Evolutionary conservation across 1,140 invertebrate genomes (phyloP).

Genomic region (Aleiodes sp.): DNA sequence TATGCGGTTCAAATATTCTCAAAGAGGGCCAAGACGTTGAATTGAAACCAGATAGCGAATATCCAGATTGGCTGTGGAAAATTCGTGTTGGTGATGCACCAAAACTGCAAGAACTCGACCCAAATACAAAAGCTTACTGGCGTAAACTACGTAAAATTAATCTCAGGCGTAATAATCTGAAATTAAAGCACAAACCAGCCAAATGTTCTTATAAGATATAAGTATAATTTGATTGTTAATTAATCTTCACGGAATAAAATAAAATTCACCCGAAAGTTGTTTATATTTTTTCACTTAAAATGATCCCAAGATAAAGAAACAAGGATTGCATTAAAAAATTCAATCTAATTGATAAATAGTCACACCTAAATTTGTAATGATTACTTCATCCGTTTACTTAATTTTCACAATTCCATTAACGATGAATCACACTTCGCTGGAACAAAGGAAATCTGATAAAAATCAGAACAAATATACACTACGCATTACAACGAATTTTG

Average conservation of each 20-base stretch:
- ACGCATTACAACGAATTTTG: not conserved
- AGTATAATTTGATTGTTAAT: slow-evolving; percentile 3
- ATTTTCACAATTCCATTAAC: not conserved
- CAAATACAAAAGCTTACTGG: slow-evolving; percentile 85
- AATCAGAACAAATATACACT: not conserved
- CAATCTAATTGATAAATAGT: not conserved
- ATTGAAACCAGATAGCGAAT: slow-evolving; percentile 86
- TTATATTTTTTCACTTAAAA: not conserved
- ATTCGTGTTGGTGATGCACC: slow-evolving; percentile 71
- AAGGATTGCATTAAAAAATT: not conserved
- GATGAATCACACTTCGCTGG: not conserved
- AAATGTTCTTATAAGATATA: not conserved
- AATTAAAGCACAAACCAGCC: not conserved
- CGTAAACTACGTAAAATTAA: slow-evolving; percentile 71
- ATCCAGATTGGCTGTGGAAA: slow-evolving; percentile 93
- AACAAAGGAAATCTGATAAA: not conserved
- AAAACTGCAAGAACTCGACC: slow-evolving; percentile 80
- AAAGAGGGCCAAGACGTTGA: slow-evolving; percentile 82
- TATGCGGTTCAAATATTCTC: slow-evolving; percentile 88
- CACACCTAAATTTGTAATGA: slow-evolving; percentile 1
- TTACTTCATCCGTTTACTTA: not conserved
- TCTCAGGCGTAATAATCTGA: slow-evolving; percentile 70
- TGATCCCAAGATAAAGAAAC: not conserved
- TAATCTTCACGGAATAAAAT: not conserved
- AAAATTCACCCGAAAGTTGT: slow-evolving; percentile 28